Evolutionary conservation across 2,113 vertebrate species (phyloP).

Genomic region (Geococcyx californianus): DNA sequence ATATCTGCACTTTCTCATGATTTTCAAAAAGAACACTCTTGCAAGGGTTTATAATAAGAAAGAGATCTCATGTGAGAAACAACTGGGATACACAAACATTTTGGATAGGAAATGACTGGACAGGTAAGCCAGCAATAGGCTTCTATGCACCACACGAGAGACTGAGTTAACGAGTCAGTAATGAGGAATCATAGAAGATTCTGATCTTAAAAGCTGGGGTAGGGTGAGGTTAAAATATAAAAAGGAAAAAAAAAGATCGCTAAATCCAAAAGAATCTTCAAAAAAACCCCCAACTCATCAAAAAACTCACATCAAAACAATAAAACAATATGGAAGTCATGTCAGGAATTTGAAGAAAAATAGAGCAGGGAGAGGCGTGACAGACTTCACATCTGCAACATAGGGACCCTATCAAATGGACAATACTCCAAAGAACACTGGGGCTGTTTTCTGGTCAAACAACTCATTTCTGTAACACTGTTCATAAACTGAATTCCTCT

Average conservation of each 20-base stretch:
- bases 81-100: background rate
- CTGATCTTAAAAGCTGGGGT: background rate
- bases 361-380: background rate
- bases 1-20: background rate
- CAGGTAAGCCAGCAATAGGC: background rate
- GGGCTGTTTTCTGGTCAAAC: background rate
- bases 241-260: background rate
- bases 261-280: background rate
- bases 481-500: background rate
- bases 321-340: background rate
- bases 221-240: background rate
- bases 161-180: background rate
- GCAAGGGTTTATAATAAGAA: background rate
- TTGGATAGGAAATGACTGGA: background rate
- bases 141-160: background rate
- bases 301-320: background rate
- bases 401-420: background rate
- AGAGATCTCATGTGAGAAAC: background rate
- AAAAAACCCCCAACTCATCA: accelerated
- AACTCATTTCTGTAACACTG: background rate
- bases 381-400: background rate
- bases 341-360: background rate
- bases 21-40: background rate
- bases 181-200: background rate
- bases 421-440: background rate